phyloP scores from a whole-genome alignment of 2,113 vertebrate species.

The Mugil cephalus region DNA sequence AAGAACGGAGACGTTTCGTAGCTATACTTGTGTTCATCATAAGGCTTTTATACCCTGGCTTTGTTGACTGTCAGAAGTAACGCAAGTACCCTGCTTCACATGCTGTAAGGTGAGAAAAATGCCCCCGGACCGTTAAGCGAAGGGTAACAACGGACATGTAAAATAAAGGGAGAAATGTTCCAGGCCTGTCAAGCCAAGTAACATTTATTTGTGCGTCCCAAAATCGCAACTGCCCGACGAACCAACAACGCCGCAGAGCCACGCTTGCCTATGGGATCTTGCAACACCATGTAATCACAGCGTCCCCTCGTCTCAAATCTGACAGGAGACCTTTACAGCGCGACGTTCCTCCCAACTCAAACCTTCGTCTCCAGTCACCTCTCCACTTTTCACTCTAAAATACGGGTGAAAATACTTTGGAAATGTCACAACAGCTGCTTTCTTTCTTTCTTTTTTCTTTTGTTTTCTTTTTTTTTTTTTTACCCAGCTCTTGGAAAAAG shows the following conservation, averaged over 20 bases:
- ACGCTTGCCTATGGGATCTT: neutral
- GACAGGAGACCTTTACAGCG: neutral
- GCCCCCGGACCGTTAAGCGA: neutral
- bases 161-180: neutral
- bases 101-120: neutral
- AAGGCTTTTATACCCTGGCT: neutral
- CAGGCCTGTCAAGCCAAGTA: slow-evolving; percentile 18
- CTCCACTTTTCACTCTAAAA: neutral
- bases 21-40: neutral
- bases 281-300: slow-evolving; percentile 7
- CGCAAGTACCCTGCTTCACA: neutral
- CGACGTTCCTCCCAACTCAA: neutral
- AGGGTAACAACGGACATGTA: neutral
- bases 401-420: neutral
- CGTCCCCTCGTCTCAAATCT: neutral
- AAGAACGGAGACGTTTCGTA: slow-evolving; percentile 11
- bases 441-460: neutral
- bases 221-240: slow-evolving; percentile 3
- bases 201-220: slow-evolving; percentile 1
- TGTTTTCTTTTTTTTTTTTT: neutral
- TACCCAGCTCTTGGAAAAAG: neutral
- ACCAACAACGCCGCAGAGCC: rapidly evolving
- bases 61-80: neutral
- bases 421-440: neutral
- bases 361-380: neutral